A percentile compares a stretch with the other conserved stretches of the same genome.
phyloP scores from a whole-genome alignment of 2,113 vertebrate species.

The Mohoua ochrocephala region DNA sequence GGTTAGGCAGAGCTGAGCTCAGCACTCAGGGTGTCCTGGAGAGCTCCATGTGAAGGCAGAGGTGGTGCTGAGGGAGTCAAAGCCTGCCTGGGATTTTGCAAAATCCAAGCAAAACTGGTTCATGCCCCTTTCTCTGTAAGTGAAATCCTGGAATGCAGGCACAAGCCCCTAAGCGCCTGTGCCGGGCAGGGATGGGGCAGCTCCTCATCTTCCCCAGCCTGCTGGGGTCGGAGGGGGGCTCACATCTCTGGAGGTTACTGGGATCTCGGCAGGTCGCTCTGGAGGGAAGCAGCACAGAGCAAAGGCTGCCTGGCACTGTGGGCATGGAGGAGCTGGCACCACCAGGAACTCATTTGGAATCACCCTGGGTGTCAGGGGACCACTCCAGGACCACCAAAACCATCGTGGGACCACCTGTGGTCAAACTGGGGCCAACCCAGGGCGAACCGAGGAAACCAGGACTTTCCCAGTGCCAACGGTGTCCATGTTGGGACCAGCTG shows the following conservation, averaged over 20 bases:
- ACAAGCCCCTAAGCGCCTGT: neutral
- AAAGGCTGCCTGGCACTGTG: neutral
- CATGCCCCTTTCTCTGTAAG: neutral
- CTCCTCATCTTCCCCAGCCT: neutral
- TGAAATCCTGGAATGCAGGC: neutral
- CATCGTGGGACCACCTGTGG: neutral
- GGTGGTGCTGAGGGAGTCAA: neutral
- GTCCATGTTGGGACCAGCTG: too few relatives aligned
- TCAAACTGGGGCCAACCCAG: neutral
- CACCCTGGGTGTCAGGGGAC: neutral
- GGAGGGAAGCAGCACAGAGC: accelerated
- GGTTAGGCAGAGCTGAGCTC: neutral
- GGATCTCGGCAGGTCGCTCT: accelerated
- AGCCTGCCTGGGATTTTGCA: neutral
- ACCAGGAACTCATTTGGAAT: neutral
- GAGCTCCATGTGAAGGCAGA: neutral
- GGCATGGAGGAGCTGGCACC: neutral
- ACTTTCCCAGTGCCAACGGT: too few relatives aligned
- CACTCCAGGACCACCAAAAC: neutral
- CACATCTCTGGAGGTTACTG: neutral
- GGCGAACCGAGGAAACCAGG: neutral
- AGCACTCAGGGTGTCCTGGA: accelerated
- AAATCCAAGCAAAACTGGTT: neutral
- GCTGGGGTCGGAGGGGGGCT: neutral
- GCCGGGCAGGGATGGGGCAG: neutral